Conservation (phyloP, 2,888 invertebrate species). For the Sminthurinus aureus region DNA sequence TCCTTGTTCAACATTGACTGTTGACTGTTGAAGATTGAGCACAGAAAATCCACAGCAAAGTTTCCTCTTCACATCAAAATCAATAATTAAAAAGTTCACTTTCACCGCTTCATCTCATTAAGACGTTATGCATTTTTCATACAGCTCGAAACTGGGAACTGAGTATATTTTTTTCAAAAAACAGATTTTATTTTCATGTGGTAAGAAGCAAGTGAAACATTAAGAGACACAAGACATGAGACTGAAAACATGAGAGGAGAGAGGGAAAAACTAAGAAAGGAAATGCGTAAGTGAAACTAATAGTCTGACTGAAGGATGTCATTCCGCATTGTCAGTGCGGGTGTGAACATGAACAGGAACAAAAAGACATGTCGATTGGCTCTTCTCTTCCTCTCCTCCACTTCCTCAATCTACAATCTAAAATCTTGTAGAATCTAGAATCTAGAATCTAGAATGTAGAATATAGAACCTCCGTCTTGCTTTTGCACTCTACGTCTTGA, state of each 20-base stretch:
- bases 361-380: slow-evolving; percentile 2
- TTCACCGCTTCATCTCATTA: neutral
- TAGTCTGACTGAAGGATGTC: slow-evolving; percentile 10
- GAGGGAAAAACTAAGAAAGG: neutral
- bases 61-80: neutral
- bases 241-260: neutral
- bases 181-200: too few relatives aligned
- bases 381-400: neutral
- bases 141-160: neutral
- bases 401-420: neutral
- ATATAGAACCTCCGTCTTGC: neutral
- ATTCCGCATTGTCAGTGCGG: slow-evolving; percentile 23
- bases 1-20: too few relatives aligned
- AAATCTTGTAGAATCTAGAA: neutral
- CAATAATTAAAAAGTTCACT: neutral
- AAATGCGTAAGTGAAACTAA: slow-evolving; percentile 23
- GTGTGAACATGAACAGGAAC: slow-evolving; percentile 20
- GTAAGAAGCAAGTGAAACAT: too few relatives aligned
- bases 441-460: neutral
- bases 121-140: neutral
- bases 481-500: neutral
- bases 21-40: too few relatives aligned
- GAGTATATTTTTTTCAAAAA: too few relatives aligned
- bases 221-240: neutral
- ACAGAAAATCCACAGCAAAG: too few relatives aligned